These are phyloP conservation scores for Sturnus vulgaris DNA, from an alignment of 2,113 vertebrate species.

Conservation along the genomic window DNA sequence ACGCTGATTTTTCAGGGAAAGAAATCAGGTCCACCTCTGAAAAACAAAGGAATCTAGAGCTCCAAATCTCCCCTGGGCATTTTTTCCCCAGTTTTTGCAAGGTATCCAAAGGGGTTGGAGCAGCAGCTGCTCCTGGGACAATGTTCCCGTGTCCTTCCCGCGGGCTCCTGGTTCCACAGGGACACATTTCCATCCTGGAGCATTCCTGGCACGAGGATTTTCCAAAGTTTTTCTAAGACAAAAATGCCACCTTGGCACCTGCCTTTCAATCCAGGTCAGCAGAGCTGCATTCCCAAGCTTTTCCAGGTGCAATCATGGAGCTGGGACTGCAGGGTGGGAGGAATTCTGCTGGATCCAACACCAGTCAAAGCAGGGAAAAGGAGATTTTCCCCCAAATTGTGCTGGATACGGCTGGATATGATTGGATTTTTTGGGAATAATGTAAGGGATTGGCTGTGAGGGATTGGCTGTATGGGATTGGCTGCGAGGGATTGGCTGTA, in stretches of 20 bases:
- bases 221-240: background rate
- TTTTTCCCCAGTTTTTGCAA: background rate
- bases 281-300: background rate
- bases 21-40: background rate
- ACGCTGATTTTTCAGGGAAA: rapidly evolving
- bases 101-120: background rate
- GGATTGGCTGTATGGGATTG: no score
- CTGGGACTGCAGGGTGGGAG: rapidly evolving
- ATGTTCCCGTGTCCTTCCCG: background rate
- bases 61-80: background rate
- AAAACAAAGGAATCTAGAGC: background rate
- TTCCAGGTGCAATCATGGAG: rapidly evolving
- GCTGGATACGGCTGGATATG: no score
- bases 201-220: background rate
- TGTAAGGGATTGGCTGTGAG: no score
- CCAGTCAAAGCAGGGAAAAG: rapidly evolving
- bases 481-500: no score
- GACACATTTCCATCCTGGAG: background rate
- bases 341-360: rapidly evolving
- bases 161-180: rapidly evolving
- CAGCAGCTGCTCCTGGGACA: background rate
- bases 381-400: rapidly evolving
- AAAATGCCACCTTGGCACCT: rapidly evolving
- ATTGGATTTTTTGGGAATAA: background rate
- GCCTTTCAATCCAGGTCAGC: background rate